Base-by-base conservation (phyloP, 1,140 invertebrate genomes). In the Diabrotica virgifera region DNA sequence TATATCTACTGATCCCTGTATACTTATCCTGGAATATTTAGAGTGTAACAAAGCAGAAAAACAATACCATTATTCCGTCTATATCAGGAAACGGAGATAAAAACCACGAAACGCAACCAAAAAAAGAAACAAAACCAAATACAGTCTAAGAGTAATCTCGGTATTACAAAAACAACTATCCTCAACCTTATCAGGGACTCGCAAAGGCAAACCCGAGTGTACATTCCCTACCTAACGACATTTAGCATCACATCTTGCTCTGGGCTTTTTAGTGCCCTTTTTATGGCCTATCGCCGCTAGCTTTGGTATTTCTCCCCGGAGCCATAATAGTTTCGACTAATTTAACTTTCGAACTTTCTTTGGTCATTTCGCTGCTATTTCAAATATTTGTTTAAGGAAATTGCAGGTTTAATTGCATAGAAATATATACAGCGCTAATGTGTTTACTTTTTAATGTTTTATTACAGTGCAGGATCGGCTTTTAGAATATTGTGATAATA, bases 191-290 rank as follows among this genome's bases (percentile, higher is more conserved):
- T 46, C 40, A n/a, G 5, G 40, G 8, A 8, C 52, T 13, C 52
- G 2, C 52, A 13, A 54, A 54, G 12, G 24, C 12, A 54, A 54
- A 54, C 10, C 52, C 52, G 12, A 54, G 24, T 35, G 8, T 12
- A 8, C 52, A 12, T n/a, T 54, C 52, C 12, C n/a, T 46, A 54
- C 52, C 12, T 54, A 54, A 54, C 12, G 52, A 54, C 52, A 12
- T 54, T 54, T 13, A 13, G 52, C 12, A n/a, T 54, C 52, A 54
- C 52, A n/a, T 54, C 52, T 13, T 54, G 52, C 12, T 54, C n/a
- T 13, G 52, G 52, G 24, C 9, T 54, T 54, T 54, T 54, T n/a
- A 54, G 12, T 10, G 8, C 12, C 12, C 52, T 54, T 54, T 54
- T 54, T 54, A 54, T 12, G 9, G 52, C 52, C 52, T 54, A 54